Evolutionary conservation across 2,888 invertebrate species (phyloP).

Genomic region (Arrhopalites spinosus): DNA sequence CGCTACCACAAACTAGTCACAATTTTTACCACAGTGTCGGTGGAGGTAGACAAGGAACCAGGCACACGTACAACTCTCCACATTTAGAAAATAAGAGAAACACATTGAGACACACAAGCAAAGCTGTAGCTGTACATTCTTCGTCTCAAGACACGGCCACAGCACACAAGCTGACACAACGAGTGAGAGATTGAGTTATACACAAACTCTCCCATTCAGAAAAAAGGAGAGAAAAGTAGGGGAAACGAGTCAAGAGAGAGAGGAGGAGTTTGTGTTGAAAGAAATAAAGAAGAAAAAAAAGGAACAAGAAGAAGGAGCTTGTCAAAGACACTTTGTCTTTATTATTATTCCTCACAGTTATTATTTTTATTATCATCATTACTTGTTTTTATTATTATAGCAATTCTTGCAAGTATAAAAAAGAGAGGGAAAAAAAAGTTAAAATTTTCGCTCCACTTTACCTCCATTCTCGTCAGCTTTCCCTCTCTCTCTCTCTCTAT

Average conservation of each 20-base stretch:
- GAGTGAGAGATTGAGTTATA: neutral
- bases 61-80: slow-evolving; percentile 11
- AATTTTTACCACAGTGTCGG: slow-evolving; percentile 18
- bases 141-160: too few relatives aligned
- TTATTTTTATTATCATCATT: slow-evolving; percentile 23
- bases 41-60: slow-evolving; percentile 21
- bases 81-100: neutral
- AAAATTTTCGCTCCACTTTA: neutral
- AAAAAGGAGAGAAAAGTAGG: neutral
- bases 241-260: neutral
- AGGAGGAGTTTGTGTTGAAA: neutral
- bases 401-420: neutral
- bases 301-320: neutral
- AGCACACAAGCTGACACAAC: too few relatives aligned
- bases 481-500: too few relatives aligned
- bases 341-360: neutral
- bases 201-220: neutral
- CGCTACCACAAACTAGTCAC: neutral
- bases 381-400: slow-evolving; percentile 12
- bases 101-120: neutral
- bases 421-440: neutral
- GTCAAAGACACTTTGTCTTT: slow-evolving; percentile 3
- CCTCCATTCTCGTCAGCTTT: too few relatives aligned
- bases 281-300: neutral
- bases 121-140: too few relatives aligned